Evolutionary conservation across 2,888 invertebrate genomes (phyloP).

Genomic region (Amphipyra berbera): DNA sequence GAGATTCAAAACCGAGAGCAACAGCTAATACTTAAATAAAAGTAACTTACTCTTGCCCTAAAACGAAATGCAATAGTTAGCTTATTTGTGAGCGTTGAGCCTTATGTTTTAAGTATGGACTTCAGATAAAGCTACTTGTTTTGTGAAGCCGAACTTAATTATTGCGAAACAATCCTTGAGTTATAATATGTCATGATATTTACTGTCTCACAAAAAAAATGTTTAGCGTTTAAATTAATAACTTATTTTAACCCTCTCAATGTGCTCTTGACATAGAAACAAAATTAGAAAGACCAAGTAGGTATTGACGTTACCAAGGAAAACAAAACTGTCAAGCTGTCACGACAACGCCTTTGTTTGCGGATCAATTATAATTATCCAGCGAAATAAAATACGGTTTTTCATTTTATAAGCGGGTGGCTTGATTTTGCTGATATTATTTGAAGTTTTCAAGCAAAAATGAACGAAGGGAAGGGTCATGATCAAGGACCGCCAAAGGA

Average conservation of each 20-base stretch:
- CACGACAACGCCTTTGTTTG: slow-evolving; percentile 50
- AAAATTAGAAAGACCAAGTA: no score
- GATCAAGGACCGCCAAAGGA: slow-evolving; percentile 29
- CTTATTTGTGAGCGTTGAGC: slow-evolving; percentile 43
- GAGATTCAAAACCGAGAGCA: no score
- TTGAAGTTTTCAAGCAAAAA: slow-evolving; percentile 34
- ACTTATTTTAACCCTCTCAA: no score
- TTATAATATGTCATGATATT: slow-evolving; percentile 10
- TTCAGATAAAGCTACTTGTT: slow-evolving; percentile 66
- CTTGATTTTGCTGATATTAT: slow-evolving; percentile 8
- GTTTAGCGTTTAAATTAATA: no score
- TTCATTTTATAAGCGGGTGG: slow-evolving; percentile 1
- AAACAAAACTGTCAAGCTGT: slow-evolving; percentile 45
- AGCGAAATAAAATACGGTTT: slow-evolving; percentile 15
- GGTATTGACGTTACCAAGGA: slow-evolving; percentile 26
- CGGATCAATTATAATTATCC: slow-evolving; percentile 25
- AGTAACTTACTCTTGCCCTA: no score
- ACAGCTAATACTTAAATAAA: no score
- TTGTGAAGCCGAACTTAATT: slow-evolving; percentile 60
- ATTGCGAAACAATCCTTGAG: slow-evolving; percentile 40
- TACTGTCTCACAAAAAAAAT: no score
- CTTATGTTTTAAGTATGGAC: slow-evolving; percentile 54
- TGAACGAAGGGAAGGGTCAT: slow-evolving; percentile 46
- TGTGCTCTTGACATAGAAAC: no score
- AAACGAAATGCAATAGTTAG: no score